Evolutionary conservation across 37 sponge, comb jelly and placozoan genomes (phyloP).

Genomic region (Halichondria panicea): DNA sequence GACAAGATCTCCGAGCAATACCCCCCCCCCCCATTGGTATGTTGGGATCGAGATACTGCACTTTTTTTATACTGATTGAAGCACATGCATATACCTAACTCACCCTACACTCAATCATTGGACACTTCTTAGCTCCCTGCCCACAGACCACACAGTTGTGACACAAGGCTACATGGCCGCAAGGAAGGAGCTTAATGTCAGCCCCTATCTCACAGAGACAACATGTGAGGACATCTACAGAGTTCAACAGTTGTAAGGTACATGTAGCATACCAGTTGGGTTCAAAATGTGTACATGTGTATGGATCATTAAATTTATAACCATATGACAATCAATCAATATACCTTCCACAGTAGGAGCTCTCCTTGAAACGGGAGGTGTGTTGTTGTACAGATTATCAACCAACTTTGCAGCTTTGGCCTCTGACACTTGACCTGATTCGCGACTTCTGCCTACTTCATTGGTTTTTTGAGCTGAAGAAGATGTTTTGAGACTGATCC

Average conservation of each 20-base stretch:
- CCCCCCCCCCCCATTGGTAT: too few species aligned
- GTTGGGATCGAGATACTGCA: too few species aligned
- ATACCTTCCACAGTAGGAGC: too few species aligned
- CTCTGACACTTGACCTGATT: too few species aligned
- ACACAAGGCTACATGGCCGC: conserved; percentile 68
- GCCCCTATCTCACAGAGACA: conserved; percentile 53
- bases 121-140: conserved; percentile 71
- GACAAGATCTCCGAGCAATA: too few species aligned
- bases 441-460: too few species aligned
- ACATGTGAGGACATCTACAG: conserved; percentile 10
- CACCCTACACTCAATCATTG: conserved; percentile 58
- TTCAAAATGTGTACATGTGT: neutral
- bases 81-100: neutral
- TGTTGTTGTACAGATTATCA: too few species aligned
- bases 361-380: too few species aligned
- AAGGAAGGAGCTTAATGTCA: conserved; percentile 51
- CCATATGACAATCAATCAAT: neutral
- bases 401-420: too few species aligned
- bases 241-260: neutral
- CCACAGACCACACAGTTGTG: conserved; percentile 29
- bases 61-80: neutral
- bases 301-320: neutral
- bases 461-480: too few species aligned
- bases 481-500: too few species aligned
- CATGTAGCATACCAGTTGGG: neutral